A percentile compares a stretch with the other conserved stretches of the same genome.
Conservation (phyloP, 2,888 invertebrate species). For the Altica lythri region DNA sequence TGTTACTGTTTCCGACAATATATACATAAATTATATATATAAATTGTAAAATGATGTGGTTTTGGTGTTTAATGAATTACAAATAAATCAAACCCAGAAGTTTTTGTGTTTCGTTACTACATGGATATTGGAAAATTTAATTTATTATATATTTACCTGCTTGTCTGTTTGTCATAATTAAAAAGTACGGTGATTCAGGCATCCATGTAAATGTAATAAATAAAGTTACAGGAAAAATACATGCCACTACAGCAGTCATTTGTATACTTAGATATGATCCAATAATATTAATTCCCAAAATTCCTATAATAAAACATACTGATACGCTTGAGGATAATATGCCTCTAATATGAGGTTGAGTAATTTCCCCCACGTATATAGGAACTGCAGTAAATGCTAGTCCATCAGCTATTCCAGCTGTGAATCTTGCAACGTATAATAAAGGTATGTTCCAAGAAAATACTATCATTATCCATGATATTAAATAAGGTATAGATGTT, state of each 20-base stretch:
- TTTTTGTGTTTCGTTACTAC: neutral
- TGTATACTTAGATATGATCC: slow-evolving; percentile 59
- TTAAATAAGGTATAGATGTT: slow-evolving; percentile 62
- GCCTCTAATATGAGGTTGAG: slow-evolving; percentile 63
- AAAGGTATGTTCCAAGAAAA: slow-evolving; percentile 62
- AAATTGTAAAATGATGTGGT: no score
- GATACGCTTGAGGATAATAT: slow-evolving; percentile 64
- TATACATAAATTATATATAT: neutral
- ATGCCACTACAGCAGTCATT: slow-evolving; percentile 59
- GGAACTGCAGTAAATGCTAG: slow-evolving; percentile 58
- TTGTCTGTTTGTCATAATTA: slow-evolving; percentile 55
- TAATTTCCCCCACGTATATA: slow-evolving; percentile 67
- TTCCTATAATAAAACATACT: slow-evolving; percentile 60
- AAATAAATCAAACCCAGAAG: neutral
- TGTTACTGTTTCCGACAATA: neutral
- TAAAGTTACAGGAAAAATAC: slow-evolving; percentile 57
- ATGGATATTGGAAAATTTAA: neutral
- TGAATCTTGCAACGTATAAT: slow-evolving; percentile 60
- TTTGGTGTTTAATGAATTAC: neutral
- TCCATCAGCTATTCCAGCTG: slow-evolving; percentile 66
- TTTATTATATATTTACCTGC: slow-evolving; percentile 42
- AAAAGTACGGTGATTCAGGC: slow-evolving; percentile 65
- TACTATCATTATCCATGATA: slow-evolving; percentile 69
- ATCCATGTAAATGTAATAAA: slow-evolving; percentile 59
- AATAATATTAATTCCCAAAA: slow-evolving; percentile 60